A percentile compares a stretch with the other conserved stretches of the same genome.
phyloP scores from a whole-genome alignment of 1,140 invertebrate genomes.

The Pristionchus pacificus region DNA sequence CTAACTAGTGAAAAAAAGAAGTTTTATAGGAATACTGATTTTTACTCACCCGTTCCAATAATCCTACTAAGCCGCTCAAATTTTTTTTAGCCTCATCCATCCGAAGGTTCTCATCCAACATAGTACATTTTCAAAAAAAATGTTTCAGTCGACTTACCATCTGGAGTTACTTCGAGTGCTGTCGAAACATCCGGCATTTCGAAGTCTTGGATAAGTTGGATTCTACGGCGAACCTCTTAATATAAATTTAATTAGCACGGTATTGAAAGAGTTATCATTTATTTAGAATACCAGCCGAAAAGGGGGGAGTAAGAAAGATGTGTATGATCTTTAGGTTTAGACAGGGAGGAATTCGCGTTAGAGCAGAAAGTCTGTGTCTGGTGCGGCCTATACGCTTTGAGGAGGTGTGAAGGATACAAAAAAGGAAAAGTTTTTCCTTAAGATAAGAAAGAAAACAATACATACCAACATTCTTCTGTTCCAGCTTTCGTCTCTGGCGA shows the following conservation, averaged over 20 bases:
- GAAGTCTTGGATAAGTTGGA: conserved; percentile 97
- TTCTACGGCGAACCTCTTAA: conserved; percentile 83
- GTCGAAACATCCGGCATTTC: conserved; percentile 89
- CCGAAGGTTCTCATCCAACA: too few relatives aligned
- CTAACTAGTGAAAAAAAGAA: too few relatives aligned
- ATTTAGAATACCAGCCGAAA: not conserved
- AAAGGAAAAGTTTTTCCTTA: not conserved
- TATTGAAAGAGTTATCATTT: conserved; percentile 38
- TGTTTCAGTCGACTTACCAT: conserved; percentile 76
- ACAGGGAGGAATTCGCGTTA: conserved; percentile 25
- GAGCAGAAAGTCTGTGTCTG: not conserved
- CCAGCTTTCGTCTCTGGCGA: conserved; percentile 53
- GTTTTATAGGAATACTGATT: too few relatives aligned
- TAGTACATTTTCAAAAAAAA: too few relatives aligned
- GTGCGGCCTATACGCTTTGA: not conserved
- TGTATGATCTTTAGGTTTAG: conserved; percentile 36
- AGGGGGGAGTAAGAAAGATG: not conserved
- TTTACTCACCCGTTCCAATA: too few relatives aligned
- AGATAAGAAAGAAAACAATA: not conserved
- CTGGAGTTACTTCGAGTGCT: conserved; percentile 77
- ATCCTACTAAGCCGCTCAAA: too few relatives aligned
- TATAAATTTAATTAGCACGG: not conserved
- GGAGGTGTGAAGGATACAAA: not conserved
- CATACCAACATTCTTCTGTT: conserved; percentile 14
- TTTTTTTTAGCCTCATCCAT: too few relatives aligned